Evolutionary conservation across 2,113 vertebrate species (phyloP), one percentile per base, ranked within the genome.

Genomic region (Microcebus tavaratra): DNA sequence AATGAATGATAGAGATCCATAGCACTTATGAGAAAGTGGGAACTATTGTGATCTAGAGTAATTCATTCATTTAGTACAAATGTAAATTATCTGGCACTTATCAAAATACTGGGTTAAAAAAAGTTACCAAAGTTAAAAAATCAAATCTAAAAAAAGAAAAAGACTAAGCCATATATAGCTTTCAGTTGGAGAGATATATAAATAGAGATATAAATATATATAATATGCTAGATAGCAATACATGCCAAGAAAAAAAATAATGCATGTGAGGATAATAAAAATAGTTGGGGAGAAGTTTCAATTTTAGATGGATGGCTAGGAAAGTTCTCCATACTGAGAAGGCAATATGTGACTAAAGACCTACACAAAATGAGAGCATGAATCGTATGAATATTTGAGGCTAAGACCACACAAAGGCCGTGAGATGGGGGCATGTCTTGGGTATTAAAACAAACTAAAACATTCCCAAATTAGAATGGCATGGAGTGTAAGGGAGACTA

Each of bases 381-480:
- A 42, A 18, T 31, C 21, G 42, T 3, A 1, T 4, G 21, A 68
- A 2, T 39, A 10, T 65, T 4, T 17, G 31, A 1, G 1, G 21
- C 2, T n/a, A n/a, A 65, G 10, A n/a, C 2, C 7, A 27, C 5
- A 53, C 1, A 61, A 79, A 6, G 21, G 23, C 7, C 6, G 36
- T 42, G 7, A 73, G 4, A 27, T 31, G 1, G 25, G 3, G 10
- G 31, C 34, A 9, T 14, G 11, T 31, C 4, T 72, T 25, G 31
- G 45, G 4, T 27, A 45, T 70, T 45, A 27, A 80, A 57, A 72
- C 12, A 29, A 65, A n/a, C 1, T 25, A 3, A 68, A 45, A 21
- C 27, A 6, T 63, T 11, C 10, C 61, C 25, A 63, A 90, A 55
- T 34, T 73, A 34, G 8, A 31, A 42, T 48, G 4, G 8, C 39